A percentile compares a stretch with the other conserved stretches of the same genome.
phyloP scores from a whole-genome alignment of 2,888 invertebrate species.

The Polymixis lichenea region DNA sequence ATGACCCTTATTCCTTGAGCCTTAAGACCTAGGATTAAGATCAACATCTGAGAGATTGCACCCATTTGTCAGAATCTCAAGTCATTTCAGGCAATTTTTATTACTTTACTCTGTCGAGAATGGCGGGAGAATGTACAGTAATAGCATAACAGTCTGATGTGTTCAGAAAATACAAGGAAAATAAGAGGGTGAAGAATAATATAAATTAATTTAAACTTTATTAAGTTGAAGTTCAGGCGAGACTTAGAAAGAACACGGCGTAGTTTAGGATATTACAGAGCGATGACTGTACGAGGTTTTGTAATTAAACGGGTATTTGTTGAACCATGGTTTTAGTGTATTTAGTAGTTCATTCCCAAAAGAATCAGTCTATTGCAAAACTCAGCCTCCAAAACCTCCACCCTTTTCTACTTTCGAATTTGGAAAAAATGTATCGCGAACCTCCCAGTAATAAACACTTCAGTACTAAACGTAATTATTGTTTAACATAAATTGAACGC shows the following conservation, averaged over 20 bases:
- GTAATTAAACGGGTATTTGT: background rate
- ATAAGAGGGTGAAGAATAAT: conserved; percentile 25
- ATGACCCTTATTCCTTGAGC: background rate
- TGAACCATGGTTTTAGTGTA: no score
- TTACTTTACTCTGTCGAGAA: conserved; percentile 33
- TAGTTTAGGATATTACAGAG: conserved; percentile 3
- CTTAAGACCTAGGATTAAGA: conserved; percentile 33
- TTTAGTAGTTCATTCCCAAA: background rate
- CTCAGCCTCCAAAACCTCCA: background rate
- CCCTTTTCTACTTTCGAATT: background rate
- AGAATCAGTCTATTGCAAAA: background rate
- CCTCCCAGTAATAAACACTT: no score
- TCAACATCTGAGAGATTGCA: conserved; percentile 47
- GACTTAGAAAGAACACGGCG: conserved; percentile 1
- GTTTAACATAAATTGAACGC: no score
- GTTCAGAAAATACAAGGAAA: conserved; percentile 40
- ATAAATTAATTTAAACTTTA: conserved; percentile 53
- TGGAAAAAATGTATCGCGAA: no score
- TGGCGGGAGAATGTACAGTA: conserved; percentile 28
- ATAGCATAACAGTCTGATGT: conserved; percentile 35
- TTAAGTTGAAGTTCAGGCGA: background rate
- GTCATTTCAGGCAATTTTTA: conserved; percentile 61
- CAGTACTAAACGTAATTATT: no score
- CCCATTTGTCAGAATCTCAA: conserved; percentile 56
- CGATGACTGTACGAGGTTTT: background rate